phyloP scores from a whole-genome alignment of 2,888 invertebrate genomes.

The Ectobius pallidus region DNA sequence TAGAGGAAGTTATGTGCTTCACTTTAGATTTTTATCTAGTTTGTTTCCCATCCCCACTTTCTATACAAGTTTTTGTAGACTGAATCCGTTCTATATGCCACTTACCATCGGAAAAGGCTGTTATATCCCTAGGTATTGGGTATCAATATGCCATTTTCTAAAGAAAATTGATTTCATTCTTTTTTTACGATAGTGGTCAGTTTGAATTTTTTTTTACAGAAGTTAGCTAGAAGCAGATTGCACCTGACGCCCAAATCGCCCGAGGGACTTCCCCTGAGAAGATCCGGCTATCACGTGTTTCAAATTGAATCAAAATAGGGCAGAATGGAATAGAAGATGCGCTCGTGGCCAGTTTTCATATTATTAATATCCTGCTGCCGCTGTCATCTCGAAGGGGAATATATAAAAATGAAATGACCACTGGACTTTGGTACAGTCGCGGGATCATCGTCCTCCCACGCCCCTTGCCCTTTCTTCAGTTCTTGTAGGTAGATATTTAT shows the following conservation, averaged over 20 bases:
- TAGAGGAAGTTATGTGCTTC: too few relatives aligned
- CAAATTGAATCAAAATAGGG: conserved; percentile 42
- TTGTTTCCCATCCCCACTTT: too few relatives aligned
- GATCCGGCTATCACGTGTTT: conserved; percentile 30
- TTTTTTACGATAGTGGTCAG: conserved; percentile 26
- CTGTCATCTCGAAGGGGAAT: conserved; percentile 30
- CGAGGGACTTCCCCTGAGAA: conserved; percentile 33
- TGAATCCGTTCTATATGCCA: background rate
- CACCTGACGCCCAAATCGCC: conserved; percentile 41
- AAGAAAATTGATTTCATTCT: conserved; percentile 25
- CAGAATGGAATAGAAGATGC: conserved; percentile 37
- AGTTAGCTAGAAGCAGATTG: conserved; percentile 20
- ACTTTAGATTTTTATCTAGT: too few relatives aligned
- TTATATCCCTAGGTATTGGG: conserved; percentile 13
- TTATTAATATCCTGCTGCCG: conserved; percentile 41
- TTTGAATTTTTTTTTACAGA: conserved; percentile 35
- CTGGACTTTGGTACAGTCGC: background rate
- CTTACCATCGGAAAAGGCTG: background rate
- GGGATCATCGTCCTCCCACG: too few relatives aligned
- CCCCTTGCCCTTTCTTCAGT: too few relatives aligned
- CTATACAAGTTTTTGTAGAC: too few relatives aligned
- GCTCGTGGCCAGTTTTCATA: conserved; percentile 38
- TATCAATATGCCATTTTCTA: conserved; percentile 36
- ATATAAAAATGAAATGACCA: conserved; percentile 38
- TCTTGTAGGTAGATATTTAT: too few relatives aligned